phyloP scores from a whole-genome alignment of 1,140 invertebrate genomes.

The Sinonovacula constricta region DNA sequence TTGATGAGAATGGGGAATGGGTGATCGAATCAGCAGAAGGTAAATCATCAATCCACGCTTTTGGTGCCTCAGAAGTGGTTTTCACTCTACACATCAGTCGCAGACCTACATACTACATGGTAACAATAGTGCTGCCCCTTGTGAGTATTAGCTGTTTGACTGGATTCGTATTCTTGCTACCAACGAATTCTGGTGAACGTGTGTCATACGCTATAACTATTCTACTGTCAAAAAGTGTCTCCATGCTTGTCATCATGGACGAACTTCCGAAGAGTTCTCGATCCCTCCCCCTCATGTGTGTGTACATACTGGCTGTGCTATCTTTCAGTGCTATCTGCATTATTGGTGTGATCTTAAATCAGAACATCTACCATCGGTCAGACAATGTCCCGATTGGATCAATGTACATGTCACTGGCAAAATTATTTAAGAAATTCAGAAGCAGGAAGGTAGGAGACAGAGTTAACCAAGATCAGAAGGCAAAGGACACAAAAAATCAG shows the following conservation, averaged over 20 bases:
- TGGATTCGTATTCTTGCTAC: constrained; percentile 11
- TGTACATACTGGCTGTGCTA: not conserved
- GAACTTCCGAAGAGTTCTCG: constrained; percentile 18
- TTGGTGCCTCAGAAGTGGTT: not conserved
- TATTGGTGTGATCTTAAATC: constrained; percentile 9
- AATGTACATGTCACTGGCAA: too few relatives aligned
- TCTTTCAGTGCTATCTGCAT: not conserved
- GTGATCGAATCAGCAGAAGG: not conserved
- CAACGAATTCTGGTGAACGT: constrained; percentile 28
- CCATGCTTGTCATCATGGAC: not conserved
- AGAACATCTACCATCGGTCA: constrained; percentile 1
- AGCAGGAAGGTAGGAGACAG: too few relatives aligned
- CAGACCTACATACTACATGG: constrained; percentile 3
- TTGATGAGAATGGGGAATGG: constrained; percentile 9
- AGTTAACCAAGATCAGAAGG: too few relatives aligned
- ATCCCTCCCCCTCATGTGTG: constrained; percentile 11
- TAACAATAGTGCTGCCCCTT: constrained; percentile 24
- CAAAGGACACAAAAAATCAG: too few relatives aligned
- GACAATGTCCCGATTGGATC: constrained; percentile 7
- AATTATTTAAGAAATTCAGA: too few relatives aligned
- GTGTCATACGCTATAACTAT: constrained; percentile 19
- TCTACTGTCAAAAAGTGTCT: constrained; percentile 10
- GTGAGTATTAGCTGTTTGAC: not conserved
- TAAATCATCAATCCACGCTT: not conserved
- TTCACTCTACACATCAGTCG: constrained; percentile 6